Base-by-base conservation (phyloP, 2,113 vertebrate genomes). In the Hemicordylus capensis region DNA sequence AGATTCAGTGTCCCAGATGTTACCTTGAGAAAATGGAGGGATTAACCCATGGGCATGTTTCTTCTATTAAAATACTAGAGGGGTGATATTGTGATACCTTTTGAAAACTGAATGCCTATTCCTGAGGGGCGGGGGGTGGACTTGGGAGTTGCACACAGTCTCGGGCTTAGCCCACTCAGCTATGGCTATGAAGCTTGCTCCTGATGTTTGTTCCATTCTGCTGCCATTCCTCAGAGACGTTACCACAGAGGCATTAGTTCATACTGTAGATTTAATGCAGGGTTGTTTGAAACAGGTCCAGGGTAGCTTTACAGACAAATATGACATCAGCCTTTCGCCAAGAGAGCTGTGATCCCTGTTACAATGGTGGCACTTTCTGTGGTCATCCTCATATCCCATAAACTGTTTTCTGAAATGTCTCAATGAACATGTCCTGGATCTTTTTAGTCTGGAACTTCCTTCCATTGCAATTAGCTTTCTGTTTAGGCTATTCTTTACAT, bases 51-150 rank as follows among this genome's bases (percentile, higher is more conserved):
- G n/a, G n/a, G n/a, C n/a, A n/a, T n/a, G n/a, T 54, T 54, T 9
- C 51, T 54, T 54, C 51, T 54, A 54, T 54, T 54, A 54, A 54
- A 54, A 17, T 54, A 54, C 51, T 54, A 54, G 51, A 54, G 51
- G 51, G 11, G 0, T 11, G 39, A 22, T 28, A 15, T 6, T n/a
- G 17, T 51, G 2, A 37, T 6, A 34, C 28, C 28, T n/a, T n/a
- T n/a, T 34, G 73, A 17, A 42, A 7, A 51, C 12, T 6, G 51
- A 54, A 17, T 54, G 12, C 12, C 12, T 51, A 51, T 51, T 51
- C n/a, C n/a, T n/a, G n/a, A 44, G 48, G 44, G 7, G 8, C 46
- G 26, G 42, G 2, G 48, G 44, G 4, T 34, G 42, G 19, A 42
- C 31, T 44, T 37, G 44, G 39, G 28, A 26, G 4, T 44, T 46